Evolutionary conservation across 2,797 vertebrate genomes (phyloP), one percentile per base, ranked within the genome.

Genomic region (Carduelis carduelis): DNA sequence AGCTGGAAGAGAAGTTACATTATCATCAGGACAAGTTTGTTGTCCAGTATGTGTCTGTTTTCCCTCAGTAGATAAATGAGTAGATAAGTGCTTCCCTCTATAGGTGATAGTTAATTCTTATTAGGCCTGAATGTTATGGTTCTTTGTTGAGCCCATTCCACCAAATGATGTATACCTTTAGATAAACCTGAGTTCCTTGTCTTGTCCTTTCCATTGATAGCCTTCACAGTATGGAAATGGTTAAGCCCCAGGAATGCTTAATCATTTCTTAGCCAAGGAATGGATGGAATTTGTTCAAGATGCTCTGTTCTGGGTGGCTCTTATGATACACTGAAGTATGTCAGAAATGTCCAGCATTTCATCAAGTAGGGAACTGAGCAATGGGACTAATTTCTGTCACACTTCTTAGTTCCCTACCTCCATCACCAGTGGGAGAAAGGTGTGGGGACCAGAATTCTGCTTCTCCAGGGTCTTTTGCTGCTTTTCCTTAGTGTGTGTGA

Each of bases 401-500:
- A 56, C 34, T 5, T 46, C 6, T 56, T 79, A 76, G 47, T 53
- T 87, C 46, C 30, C 7, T 81, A 26, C 13, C 23, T 57, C 32
- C 8, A 5, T 21, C 55, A 63, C 9, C 28, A 34, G 28, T 41
- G 37, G 61, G 65, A 71, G 24, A 37, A 46, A n/a, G 12, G 11
- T 3, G 4, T 9, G 4, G 44, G 34, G 47, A 47, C 47, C 23
- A 34, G 6, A 4, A 18, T 57, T 90, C 15, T 39, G 9, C 49
- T 68, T 47, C 66, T 76, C 26, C 6, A 24, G 34, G 12, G 17
- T 27, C 49, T 87, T 80, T 22, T 82, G 50, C 61, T 27, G 43
- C 50, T 79, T 61, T 84, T 74, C 52, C 32, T 41, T 12, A 11
- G 22, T 0, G 0, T 12, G 27, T 0, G 0, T 46, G 65, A 61